These are phyloP conservation scores for Nasonovia ribisnigri DNA, from an alignment of 2,888 invertebrate genomes.

Conservation along the genomic window DNA sequence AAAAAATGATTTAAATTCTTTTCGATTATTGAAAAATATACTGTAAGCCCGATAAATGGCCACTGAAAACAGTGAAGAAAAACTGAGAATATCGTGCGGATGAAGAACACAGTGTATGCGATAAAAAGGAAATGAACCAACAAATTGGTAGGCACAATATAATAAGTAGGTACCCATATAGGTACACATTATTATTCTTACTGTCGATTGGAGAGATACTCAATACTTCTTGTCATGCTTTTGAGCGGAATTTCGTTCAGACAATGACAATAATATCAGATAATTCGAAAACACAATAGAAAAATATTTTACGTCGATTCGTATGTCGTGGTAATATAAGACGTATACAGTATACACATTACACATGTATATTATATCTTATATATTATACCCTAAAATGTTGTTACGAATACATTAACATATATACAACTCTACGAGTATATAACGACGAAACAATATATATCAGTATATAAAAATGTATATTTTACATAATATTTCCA, in stretches of 20 bases:
- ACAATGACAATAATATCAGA: conserved; percentile 7
- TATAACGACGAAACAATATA: not conserved
- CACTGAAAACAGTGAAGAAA: not conserved
- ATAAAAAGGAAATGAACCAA: conserved; percentile 1
- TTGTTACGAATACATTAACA: not conserved
- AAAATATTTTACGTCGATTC: conserved; percentile 17
- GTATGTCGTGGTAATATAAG: not conserved
- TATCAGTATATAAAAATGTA: not conserved
- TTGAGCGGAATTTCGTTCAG: conserved; percentile 30
- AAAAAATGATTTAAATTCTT: not conserved
- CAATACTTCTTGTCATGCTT: conserved; percentile 13
- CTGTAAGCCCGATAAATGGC: not conserved
- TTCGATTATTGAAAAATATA: not conserved
- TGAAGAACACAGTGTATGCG: not conserved
- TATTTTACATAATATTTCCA: not conserved
- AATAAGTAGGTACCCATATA: not conserved
- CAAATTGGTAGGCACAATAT: not conserved
- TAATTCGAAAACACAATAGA: conserved; percentile 23
- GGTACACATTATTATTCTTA: not conserved
- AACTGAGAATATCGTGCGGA: not conserved
- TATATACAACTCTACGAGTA: not conserved
- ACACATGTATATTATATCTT: not conserved
- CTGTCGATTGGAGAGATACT: not conserved
- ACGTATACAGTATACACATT: no score
- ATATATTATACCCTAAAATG: not conserved